A percentile compares a stretch with the other conserved stretches of the same genome.
Conservation (phyloP, 2,888 invertebrate genomes). For the Apodemia zela region DNA sequence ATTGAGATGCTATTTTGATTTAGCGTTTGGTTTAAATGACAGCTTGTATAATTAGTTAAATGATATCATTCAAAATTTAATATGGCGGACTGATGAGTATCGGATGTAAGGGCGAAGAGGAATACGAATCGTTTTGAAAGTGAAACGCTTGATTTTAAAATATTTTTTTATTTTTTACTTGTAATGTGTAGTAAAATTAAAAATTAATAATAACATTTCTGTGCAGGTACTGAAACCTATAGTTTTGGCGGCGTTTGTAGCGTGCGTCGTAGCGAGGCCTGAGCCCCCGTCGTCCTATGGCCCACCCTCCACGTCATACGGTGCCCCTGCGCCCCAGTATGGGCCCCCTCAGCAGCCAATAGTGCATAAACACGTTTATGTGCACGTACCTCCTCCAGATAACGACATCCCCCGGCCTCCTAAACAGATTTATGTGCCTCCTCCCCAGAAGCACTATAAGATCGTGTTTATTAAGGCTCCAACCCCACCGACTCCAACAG, state of each 20-base stretch:
- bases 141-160: not conserved
- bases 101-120: no score
- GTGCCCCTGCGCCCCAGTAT: conserved; percentile 82
- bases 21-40: no score
- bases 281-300: conserved; percentile 81
- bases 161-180: no score
- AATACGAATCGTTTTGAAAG: no score
- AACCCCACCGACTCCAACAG: conserved; percentile 82
- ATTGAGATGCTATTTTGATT: no score
- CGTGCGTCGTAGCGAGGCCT: conserved; percentile 70
- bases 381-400: conserved; percentile 94
- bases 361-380: conserved; percentile 94
- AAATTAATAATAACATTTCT: conserved; percentile 33
- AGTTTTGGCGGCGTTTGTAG: conserved; percentile 65
- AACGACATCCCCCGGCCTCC: conserved; percentile 86
- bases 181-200: no score
- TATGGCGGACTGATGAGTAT: no score
- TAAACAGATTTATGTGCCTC: conserved; percentile 72
- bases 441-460: conserved; percentile 90
- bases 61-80: no score
- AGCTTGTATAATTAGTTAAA: no score
- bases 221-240: conserved; percentile 59
- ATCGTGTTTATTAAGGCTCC: conserved; percentile 91
- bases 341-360: conserved; percentile 88
- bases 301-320: conserved; percentile 77